phyloP scores from a whole-genome alignment of 2,888 invertebrate genomes.

The Eupithecia centaureata region DNA sequence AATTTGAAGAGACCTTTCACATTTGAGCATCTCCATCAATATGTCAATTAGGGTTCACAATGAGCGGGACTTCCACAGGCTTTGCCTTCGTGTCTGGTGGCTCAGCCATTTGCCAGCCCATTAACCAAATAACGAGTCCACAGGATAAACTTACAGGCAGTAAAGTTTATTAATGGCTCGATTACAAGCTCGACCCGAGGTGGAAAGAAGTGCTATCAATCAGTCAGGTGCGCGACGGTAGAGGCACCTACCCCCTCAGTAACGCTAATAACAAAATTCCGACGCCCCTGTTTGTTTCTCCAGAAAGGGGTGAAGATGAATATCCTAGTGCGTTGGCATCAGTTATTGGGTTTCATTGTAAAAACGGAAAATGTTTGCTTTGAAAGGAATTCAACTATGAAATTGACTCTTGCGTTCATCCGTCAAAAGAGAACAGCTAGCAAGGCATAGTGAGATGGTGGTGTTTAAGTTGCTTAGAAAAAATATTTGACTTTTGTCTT shows the following conservation, averaged over 20 bases:
- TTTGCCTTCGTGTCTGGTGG: slow-evolving; percentile 64
- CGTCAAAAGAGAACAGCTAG: slow-evolving; percentile 33
- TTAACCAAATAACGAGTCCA: slow-evolving; percentile 82
- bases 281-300: slow-evolving; percentile 78
- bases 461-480: slow-evolving; percentile 32
- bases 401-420: slow-evolving; percentile 33
- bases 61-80: slow-evolving; percentile 56
- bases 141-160: slow-evolving; percentile 82
- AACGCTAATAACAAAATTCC: slow-evolving; percentile 84
- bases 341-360: slow-evolving; percentile 59
- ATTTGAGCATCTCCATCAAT: slow-evolving; percentile 65
- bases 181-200: slow-evolving; percentile 84
- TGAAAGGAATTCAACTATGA: slow-evolving; percentile 40
- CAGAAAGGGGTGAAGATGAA: slow-evolving; percentile 82
- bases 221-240: slow-evolving; percentile 82
- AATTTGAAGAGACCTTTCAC: slow-evolving; percentile 50
- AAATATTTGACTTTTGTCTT: slow-evolving; percentile 49
- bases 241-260: slow-evolving; percentile 74
- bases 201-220: slow-evolving; percentile 84
- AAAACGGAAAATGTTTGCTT: slow-evolving; percentile 43
- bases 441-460: slow-evolving; percentile 20
- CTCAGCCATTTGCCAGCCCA: slow-evolving; percentile 77
- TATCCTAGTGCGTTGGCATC: slow-evolving; percentile 66
- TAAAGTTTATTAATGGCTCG: slow-evolving; percentile 84
- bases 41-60: slow-evolving; percentile 71